Conservation (phyloP, 2,888 invertebrate species). For the Andrena bucephala region DNA sequence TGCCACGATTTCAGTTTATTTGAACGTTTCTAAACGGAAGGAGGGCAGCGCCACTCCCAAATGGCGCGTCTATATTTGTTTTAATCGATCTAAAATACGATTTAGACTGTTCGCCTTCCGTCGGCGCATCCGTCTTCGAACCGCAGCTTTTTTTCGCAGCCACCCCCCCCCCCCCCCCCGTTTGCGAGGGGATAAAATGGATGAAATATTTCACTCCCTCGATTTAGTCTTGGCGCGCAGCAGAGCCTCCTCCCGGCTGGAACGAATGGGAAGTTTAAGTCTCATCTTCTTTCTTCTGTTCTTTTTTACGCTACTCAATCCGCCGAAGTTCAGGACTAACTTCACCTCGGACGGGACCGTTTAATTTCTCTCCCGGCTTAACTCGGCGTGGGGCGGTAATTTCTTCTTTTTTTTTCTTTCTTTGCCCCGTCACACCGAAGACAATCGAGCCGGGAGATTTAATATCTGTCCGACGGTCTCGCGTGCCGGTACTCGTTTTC, state of each 20-base stretch:
- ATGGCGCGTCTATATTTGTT: conserved; percentile 50
- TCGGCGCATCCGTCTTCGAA: conserved; percentile 18
- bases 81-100: conserved; percentile 52
- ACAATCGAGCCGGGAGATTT: conserved; percentile 39
- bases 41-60: conserved; percentile 40
- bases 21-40: conserved; percentile 52
- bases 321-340: background rate
- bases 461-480: conserved; percentile 41
- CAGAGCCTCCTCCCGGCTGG: background rate
- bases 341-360: background rate
- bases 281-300: background rate
- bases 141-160: background rate
- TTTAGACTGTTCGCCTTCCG: conserved; percentile 36
- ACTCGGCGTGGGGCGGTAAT: background rate
- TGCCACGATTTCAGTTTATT: conserved; percentile 48
- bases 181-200: background rate
- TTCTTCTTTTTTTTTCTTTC: background rate
- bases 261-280: background rate
- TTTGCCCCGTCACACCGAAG: background rate
- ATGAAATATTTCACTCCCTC: conserved; percentile 8
- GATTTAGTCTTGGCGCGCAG: conserved; percentile 4
- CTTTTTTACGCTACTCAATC: background rate
- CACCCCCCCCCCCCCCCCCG: too few relatives aligned
- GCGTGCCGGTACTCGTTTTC: conserved; percentile 14
- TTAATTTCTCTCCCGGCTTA: conserved; percentile 14